These are phyloP conservation scores for Gymnobelideus leadbeateri DNA, from an alignment of 2,113 vertebrate genomes.

Conservation along the genomic window DNA sequence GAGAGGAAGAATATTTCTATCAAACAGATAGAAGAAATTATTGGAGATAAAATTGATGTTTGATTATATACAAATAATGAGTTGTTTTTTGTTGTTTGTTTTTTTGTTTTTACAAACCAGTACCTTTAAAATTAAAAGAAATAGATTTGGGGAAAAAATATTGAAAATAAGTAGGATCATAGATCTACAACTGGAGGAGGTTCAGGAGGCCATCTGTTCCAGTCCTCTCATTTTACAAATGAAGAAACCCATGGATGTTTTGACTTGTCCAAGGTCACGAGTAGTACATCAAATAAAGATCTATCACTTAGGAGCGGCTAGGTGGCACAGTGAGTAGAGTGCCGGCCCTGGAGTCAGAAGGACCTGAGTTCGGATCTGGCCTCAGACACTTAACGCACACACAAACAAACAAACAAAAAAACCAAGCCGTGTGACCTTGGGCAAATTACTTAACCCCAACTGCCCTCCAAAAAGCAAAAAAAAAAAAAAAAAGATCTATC, in stretches of 20 bases:
- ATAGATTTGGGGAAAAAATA: not conserved
- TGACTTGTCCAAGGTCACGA: not conserved
- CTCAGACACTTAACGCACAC: no score
- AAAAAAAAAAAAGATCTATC: no score
- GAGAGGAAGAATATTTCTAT: not conserved
- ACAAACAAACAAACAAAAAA: no score
- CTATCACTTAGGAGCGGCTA: no score
- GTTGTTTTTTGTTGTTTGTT: no score
- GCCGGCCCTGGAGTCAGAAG: no score
- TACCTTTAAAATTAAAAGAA: not conserved
- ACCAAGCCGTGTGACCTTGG: no score
- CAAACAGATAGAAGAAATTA: not conserved
- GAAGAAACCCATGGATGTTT: not conserved
- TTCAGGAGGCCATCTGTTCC: not conserved
- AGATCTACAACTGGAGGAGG: not conserved
- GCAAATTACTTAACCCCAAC: no score
- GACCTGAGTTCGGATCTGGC: no score
- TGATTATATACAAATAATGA: not conserved
- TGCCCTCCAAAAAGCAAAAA: no score
- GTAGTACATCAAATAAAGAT: not conserved
- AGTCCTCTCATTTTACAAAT: not conserved
- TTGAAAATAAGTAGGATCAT: not conserved
- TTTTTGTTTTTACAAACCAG: not conserved
- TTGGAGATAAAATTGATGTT: not conserved
- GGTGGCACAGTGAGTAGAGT: no score